These are phyloP conservation scores for Erebia ligea DNA, from an alignment of 2,888 invertebrate genomes.

Conservation along the genomic window DNA sequence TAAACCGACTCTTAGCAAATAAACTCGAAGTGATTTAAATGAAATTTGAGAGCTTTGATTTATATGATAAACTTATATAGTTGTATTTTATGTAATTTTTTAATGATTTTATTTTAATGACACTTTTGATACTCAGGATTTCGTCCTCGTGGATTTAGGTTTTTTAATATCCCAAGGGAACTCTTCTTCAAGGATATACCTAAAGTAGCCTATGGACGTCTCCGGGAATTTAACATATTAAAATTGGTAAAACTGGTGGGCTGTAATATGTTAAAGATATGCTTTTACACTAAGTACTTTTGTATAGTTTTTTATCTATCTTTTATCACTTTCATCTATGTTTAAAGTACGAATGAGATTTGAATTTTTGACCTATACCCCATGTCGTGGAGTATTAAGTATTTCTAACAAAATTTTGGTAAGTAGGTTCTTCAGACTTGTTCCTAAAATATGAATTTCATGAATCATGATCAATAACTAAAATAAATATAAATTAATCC, in stretches of 20 bases:
- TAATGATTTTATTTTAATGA: not conserved
- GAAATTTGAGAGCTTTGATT: slow-evolving; percentile 14
- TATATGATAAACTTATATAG: not conserved
- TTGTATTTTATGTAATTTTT: too few species aligned
- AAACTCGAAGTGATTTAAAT: slow-evolving; percentile 30
- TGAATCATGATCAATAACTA: not conserved
- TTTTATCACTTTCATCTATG: too few species aligned
- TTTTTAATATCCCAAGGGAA: not conserved
- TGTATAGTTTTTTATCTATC: too few species aligned
- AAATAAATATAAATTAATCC: not conserved
- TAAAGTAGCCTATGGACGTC: too few species aligned
- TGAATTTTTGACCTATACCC: too few species aligned
- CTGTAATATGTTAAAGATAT: too few species aligned
- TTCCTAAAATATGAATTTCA: not conserved
- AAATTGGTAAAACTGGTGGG: too few species aligned
- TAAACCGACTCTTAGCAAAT: slow-evolving; percentile 48
- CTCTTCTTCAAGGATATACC: too few species aligned
- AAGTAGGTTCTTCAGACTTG: not conserved
- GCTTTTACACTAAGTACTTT: too few species aligned
- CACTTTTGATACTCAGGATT: not conserved
- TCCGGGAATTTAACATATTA: too few species aligned
- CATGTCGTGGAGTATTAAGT: too few species aligned
- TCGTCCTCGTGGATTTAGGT: not conserved
- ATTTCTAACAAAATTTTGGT: not conserved
- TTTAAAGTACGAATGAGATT: too few species aligned